Conservation (phyloP, 2,797 vertebrate species). For the Cetoscarus ocellatus region DNA sequence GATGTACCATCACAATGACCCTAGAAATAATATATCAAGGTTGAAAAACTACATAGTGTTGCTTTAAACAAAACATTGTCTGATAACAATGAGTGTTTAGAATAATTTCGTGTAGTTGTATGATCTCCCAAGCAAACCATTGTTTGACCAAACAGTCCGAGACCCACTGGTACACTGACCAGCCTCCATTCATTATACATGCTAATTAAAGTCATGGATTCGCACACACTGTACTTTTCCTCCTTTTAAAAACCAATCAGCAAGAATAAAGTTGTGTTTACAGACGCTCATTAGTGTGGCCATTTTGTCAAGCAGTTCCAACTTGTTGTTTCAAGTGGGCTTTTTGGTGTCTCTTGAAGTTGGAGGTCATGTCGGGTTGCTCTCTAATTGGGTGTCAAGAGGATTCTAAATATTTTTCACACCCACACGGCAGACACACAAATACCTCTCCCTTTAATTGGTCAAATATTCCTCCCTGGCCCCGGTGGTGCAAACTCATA, state of each 20-base stretch:
- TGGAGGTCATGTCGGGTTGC: conserved; percentile 73
- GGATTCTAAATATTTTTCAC: conserved; percentile 80
- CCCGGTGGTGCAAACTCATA: conserved; percentile 60
- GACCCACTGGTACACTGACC: conserved; percentile 10
- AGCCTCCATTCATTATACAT: conserved; percentile 37
- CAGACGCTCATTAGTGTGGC: conserved; percentile 69
- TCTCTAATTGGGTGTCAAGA: conserved; percentile 86
- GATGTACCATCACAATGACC: too few species aligned
- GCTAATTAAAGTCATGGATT: conserved; percentile 25
- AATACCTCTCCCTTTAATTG: conserved; percentile 82
- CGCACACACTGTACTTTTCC: conserved; percentile 7
- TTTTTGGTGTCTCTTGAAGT: conserved; percentile 74
- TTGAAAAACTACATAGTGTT: too few species aligned
- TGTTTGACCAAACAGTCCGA: conserved; percentile 1
- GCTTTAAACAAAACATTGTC: too few species aligned
- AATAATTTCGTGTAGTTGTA: not conserved
- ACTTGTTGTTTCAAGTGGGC: conserved; percentile 76
- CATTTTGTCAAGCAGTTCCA: conserved; percentile 74
- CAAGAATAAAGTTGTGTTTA: conserved; percentile 71
- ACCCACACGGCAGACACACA: conserved; percentile 22
- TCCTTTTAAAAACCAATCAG: conserved; percentile 65
- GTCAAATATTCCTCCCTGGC: conserved; percentile 72
- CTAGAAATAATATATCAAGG: too few species aligned
- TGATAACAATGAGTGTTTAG: not conserved
- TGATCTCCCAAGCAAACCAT: not conserved